phyloP scores from a whole-genome alignment of 2,797 vertebrate genomes.

The Leptodactylus fallax region DNA sequence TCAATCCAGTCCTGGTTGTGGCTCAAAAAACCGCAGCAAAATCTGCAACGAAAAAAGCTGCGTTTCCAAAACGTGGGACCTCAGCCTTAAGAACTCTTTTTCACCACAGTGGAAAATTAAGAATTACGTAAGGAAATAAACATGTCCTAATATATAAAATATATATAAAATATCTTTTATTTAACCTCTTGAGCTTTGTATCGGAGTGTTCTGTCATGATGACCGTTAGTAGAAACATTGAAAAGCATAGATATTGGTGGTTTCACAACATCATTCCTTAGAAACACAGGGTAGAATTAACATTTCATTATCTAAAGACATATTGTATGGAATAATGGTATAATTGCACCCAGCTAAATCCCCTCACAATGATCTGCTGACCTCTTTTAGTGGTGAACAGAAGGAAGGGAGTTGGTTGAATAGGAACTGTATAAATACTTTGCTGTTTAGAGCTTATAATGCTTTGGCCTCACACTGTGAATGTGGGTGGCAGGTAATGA shows the following conservation, averaged over 20 bases:
- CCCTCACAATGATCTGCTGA: constrained; percentile 51
- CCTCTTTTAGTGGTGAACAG: constrained; percentile 37
- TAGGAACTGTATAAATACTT: constrained; percentile 47
- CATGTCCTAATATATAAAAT: background rate
- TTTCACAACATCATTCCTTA: background rate
- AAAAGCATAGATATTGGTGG: background rate
- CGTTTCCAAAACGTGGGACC: too few species aligned
- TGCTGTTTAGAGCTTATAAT: constrained; percentile 32
- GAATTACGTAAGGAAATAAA: background rate
- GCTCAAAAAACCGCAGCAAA: too few species aligned
- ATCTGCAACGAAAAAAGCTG: too few species aligned
- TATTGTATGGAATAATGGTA: constrained; percentile 24
- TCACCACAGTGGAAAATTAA: background rate
- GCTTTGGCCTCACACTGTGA: constrained; percentile 25
- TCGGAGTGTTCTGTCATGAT: background rate
- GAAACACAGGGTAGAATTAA: background rate
- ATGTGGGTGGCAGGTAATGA: constrained; percentile 59
- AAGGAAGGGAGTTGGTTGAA: constrained; percentile 18
- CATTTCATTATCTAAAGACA: background rate
- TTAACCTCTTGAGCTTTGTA: background rate
- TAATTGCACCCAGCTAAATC: constrained; percentile 35
- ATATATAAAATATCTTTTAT: too few species aligned
- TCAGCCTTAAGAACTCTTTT: too few species aligned
- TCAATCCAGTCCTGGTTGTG: too few species aligned
- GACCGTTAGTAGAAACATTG: background rate